Conservation (phyloP, 1,140 invertebrate genomes). For the Drosophila ananassae region DNA sequence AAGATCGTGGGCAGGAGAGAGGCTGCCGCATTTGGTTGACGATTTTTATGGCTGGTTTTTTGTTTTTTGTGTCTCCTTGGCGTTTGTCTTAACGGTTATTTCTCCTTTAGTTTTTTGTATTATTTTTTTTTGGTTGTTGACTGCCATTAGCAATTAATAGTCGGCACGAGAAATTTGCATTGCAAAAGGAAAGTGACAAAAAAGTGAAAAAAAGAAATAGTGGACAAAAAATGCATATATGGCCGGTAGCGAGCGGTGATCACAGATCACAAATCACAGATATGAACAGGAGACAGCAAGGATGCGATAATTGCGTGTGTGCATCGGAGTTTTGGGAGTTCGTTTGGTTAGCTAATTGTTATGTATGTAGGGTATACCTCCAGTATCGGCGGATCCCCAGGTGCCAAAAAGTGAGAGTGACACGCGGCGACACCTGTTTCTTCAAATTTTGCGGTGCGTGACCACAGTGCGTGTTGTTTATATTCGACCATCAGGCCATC, state of each 20-base stretch:
- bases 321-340: conserved; percentile 9
- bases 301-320: conserved; percentile 60
- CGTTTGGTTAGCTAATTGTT: conserved; percentile 65
- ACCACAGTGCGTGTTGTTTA: conserved; percentile 41
- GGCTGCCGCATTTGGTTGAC: conserved; percentile 61
- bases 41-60: conserved; percentile 69
- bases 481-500: conserved; percentile 38
- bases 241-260: conserved; percentile 47
- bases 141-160: conserved; percentile 81
- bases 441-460: conserved; percentile 10
- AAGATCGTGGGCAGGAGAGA: conserved; percentile 46
- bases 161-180: conserved; percentile 80
- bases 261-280: conserved; percentile 53
- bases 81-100: conserved; percentile 40
- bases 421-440: conserved; percentile 62
- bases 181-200: conserved; percentile 80
- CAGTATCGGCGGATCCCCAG: conserved; percentile 6
- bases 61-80: conserved; percentile 25
- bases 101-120: conserved; percentile 18
- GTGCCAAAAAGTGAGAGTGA: conserved; percentile 67
- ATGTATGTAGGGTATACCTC: conserved; percentile 62
- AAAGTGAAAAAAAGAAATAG: conserved; percentile 14
- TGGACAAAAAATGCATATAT: conserved; percentile 17
- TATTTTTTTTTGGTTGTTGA: conserved; percentile 44
- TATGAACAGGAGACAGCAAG: conserved; percentile 49